Evolutionary conservation across 2,888 invertebrate species (phyloP), one percentile per base, ranked within the genome.

Genomic region (Vanessa cardui): DNA sequence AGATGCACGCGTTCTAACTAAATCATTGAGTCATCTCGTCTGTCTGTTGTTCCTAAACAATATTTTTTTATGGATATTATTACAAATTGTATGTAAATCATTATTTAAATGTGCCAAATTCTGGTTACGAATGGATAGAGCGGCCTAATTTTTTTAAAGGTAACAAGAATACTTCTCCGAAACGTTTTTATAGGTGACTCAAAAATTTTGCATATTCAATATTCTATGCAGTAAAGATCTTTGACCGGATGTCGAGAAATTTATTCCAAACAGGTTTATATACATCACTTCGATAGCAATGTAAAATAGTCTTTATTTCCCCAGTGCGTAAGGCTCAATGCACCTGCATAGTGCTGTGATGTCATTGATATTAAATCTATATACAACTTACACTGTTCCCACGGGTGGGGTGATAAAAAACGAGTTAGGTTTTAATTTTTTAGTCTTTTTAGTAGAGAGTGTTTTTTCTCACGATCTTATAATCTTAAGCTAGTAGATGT

Each of bases 181-280:
- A 44, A 26, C 1, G 16, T 47, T 47, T 39, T 56, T 56, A 47
- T n/a, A 56, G 16, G 1, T 20, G 8, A n/a, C 47, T 39, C 49
- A 64, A 64, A 64, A 66, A 60, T 54, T 60, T 60, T 18, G 60
- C 65, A 61, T 56, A 56, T 56, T 61, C 46, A 52, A 66, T 60
- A 59, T 65, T 33, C 60, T 26, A 66, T 66, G 54, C 68, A 47
- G n/a, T 58, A 39, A 12, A 39, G 56, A 61, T 49, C 46, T 46
- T 46, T 49, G 31, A 68, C 52, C 68, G 70, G 70, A 70, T 68
- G 70, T 58, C 58, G 68, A 62, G 64, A 59, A n/a, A 70, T 62
- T 58, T 70, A 68, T 70, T 68, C 70, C 46, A 64, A 68, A 59
- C 68, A 70, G 70, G 70, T 70, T 56, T 58, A 20, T 49, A 64